Percentiles rank a stretch among this genome's conserved stretches.
Conservation (phyloP, 2,797 vertebrate genomes). For the Halcyon badia region DNA sequence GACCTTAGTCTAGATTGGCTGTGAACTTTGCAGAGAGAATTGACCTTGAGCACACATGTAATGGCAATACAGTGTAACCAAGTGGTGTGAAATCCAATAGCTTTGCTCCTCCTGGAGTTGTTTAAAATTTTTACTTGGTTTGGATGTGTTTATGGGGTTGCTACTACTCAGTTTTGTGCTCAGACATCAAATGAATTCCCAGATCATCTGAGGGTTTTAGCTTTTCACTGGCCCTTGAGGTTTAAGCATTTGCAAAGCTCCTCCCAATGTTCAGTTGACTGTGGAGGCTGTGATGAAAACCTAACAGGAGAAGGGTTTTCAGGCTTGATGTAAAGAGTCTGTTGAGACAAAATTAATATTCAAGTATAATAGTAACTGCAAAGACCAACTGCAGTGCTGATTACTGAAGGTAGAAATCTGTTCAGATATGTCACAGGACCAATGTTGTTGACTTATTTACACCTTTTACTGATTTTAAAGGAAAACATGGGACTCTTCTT, state of each 20-base stretch:
- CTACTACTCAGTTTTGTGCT: background rate
- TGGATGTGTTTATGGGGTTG: background rate
- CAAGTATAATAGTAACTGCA: background rate
- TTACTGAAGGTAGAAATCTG: background rate
- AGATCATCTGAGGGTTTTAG: background rate
- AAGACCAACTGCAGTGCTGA: background rate
- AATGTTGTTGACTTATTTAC: background rate
- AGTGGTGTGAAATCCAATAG: background rate
- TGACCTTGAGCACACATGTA: fast-evolving
- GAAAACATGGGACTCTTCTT: background rate
- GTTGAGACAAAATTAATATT: background rate
- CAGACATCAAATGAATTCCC: background rate
- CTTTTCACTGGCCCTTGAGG: background rate
- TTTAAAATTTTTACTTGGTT: background rate
- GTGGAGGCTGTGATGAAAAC: background rate
- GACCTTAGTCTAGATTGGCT: background rate
- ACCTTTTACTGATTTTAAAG: background rate
- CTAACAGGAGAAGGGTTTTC: background rate
- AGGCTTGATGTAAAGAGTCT: background rate
- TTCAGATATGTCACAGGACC: background rate
- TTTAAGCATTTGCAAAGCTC: background rate
- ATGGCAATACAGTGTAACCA: background rate
- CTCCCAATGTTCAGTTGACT: background rate
- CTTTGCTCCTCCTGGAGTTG: background rate
- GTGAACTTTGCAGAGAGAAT: background rate